phyloP scores from a whole-genome alignment of 2,113 vertebrate genomes.

The Odobenus rosmarus region DNA sequence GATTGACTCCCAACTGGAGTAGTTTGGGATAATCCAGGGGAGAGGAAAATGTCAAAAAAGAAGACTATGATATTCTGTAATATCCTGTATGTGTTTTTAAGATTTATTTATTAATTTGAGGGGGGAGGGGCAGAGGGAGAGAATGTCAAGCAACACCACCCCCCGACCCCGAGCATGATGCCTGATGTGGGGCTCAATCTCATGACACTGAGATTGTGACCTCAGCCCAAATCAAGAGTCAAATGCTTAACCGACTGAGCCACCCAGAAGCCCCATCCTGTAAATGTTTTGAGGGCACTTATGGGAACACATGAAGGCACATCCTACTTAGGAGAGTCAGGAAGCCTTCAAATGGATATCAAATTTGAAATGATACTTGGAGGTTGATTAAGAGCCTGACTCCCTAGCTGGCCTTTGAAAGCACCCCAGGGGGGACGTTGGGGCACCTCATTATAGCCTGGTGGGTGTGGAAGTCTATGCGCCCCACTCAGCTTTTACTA shows the following conservation, averaged over 20 bases:
- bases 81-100: neutral
- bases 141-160: neutral
- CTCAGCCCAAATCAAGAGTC: neutral
- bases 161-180: neutral
- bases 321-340: neutral
- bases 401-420: neutral
- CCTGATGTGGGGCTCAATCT: neutral
- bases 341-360: neutral
- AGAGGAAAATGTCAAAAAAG: neutral
- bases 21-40: neutral
- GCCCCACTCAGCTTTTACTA: neutral
- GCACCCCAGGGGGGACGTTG: neutral
- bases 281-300: neutral
- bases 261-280: neutral
- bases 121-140: neutral
- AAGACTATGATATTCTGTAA: neutral
- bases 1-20: neutral
- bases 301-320: neutral
- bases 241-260: neutral
- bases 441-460: neutral
- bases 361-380: neutral
- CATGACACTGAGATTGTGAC: neutral
- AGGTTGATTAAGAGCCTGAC: neutral
- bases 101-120: neutral
- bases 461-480: neutral